phyloP scores from a whole-genome alignment of 2,113 vertebrate genomes.

The Bujurquina vittata region DNA sequence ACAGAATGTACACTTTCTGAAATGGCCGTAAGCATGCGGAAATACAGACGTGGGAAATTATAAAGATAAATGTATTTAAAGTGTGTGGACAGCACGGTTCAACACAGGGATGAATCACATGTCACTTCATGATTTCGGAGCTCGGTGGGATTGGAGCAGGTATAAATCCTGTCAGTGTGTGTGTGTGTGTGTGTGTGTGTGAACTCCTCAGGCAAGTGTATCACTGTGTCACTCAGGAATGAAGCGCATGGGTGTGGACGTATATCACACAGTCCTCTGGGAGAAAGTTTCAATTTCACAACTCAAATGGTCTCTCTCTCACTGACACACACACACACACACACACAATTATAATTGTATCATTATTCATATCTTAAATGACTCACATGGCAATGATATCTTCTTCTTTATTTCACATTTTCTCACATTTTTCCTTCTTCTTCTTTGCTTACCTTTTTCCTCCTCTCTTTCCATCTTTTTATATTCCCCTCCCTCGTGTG shows the following conservation, averaged over 20 bases:
- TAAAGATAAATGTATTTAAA: not conserved
- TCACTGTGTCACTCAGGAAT: constrained; percentile 41
- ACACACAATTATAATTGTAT: not conserved
- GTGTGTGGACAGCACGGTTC: not conserved
- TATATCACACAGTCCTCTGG: constrained; percentile 45
- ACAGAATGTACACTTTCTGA: not conserved
- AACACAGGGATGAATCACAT: not conserved
- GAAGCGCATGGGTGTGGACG: constrained; percentile 29
- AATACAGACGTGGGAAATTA: not conserved
- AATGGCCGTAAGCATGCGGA: not conserved
- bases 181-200: not conserved
- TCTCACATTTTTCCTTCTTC: not conserved
- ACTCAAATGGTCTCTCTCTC: constrained; percentile 1
- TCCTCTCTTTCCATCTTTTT: not conserved
- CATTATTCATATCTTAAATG: not conserved
- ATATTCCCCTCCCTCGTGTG: not conserved
- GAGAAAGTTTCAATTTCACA: constrained; percentile 34
- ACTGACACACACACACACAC: not conserved
- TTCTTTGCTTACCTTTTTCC: not conserved
- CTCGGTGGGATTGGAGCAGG: not conserved
- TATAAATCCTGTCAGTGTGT: not conserved
- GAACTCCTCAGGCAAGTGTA: constrained; percentile 7
- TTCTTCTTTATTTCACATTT: not conserved
- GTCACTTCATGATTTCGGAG: not conserved
- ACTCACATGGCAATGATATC: not conserved